phyloP scores from a whole-genome alignment of 2,113 vertebrate species.

The Coregonus clupeaformis region DNA sequence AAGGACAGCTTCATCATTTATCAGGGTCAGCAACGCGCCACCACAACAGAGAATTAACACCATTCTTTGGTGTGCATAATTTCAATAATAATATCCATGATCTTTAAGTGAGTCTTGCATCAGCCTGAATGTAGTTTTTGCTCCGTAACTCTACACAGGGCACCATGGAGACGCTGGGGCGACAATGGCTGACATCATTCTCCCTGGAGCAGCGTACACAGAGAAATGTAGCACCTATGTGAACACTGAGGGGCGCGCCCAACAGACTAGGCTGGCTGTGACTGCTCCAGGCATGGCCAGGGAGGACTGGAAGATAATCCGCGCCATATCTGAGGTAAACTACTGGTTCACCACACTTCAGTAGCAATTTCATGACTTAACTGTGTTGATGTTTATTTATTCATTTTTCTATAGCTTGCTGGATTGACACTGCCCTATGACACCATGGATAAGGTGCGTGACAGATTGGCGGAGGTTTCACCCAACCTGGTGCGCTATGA shows the following conservation, averaged over 20 bases:
- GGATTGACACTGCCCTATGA: conserved; percentile 87
- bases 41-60: conserved; percentile 18
- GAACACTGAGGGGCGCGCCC: conserved; percentile 91
- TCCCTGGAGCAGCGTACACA: conserved; percentile 92
- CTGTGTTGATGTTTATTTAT: conserved; percentile 2
- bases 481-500: conserved; percentile 91
- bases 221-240: conserved; percentile 91
- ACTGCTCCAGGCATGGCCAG: conserved; percentile 89
- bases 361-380: not conserved
- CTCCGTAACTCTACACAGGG: conserved; percentile 64
- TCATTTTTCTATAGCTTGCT: conserved; percentile 72
- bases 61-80: not conserved
- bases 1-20: conserved; percentile 86
- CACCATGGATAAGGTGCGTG: conserved; percentile 81
- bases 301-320: conserved; percentile 94
- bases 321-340: conserved; percentile 87
- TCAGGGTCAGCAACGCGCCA: conserved; percentile 76
- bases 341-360: not conserved
- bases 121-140: not conserved
- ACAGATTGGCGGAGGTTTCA: conserved; percentile 84
- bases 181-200: conserved; percentile 88
- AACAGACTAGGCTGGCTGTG: conserved; percentile 87
- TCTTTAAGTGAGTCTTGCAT: not conserved
- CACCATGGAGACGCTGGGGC: conserved; percentile 94
- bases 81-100: not conserved